These are phyloP conservation scores for Saimiri boliviensis DNA, from an alignment of 2,113 vertebrate genomes.

Conservation along the genomic window DNA sequence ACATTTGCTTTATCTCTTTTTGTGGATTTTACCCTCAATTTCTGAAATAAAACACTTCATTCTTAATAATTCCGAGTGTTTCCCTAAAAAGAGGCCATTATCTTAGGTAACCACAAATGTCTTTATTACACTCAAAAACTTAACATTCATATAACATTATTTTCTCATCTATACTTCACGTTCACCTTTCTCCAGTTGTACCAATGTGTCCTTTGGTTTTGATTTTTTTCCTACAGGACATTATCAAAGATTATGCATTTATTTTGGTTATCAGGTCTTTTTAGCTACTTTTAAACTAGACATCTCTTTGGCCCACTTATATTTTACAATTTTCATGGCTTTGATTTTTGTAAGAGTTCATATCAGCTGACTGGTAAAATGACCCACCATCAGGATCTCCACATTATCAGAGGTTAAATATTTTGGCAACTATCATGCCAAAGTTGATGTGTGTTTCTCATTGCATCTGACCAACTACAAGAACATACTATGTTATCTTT, in stretches of 20 bases:
- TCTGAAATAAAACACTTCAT: neutral
- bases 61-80: neutral
- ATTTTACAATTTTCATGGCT: neutral
- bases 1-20: neutral
- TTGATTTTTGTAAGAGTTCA: neutral
- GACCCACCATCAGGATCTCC: neutral
- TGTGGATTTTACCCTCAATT: neutral
- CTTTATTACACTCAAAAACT: neutral
- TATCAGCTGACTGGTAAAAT: neutral
- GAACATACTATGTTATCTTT: neutral
- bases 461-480: neutral
- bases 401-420: neutral
- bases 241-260: neutral
- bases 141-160: neutral
- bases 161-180: neutral
- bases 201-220: neutral
- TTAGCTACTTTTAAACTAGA: neutral
- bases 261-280: neutral
- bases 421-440: neutral
- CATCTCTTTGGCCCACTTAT: neutral
- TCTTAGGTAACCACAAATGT: neutral
- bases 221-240: neutral
- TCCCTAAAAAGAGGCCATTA: neutral
- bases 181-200: neutral
- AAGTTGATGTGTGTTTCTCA: neutral